These are phyloP conservation scores for Paraescarpia echinospica DNA, from an alignment of 1,140 invertebrate species.

Conservation along the genomic window DNA sequence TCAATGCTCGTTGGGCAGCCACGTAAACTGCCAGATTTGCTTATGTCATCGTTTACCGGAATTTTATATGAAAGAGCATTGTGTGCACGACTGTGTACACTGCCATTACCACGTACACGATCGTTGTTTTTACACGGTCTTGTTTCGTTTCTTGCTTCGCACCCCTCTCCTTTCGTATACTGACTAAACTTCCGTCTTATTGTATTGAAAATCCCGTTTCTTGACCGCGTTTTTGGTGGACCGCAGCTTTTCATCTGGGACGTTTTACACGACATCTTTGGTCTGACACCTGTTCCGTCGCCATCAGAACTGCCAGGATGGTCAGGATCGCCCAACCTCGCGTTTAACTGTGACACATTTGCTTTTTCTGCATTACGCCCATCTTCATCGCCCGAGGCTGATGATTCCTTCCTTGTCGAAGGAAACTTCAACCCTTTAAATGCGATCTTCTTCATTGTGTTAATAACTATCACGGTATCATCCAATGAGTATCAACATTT, in stretches of 20 bases:
- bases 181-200: not conserved
- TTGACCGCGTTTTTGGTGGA: not conserved
- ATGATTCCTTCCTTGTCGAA: conserved; percentile 9
- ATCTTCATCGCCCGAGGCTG: not conserved
- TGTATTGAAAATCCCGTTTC: conserved; percentile 12
- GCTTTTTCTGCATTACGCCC: conserved; percentile 4
- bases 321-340: not conserved
- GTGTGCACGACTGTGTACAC: not conserved
- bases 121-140: not conserved
- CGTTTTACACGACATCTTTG: not conserved
- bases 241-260: not conserved
- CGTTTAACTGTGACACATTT: not conserved
- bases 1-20: conserved; percentile 5
- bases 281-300: not conserved
- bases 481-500: conserved; percentile 1
- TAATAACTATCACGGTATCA: not conserved
- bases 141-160: not conserved
- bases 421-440: conserved; percentile 17
- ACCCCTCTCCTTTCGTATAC: not conserved
- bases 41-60: conserved; percentile 5
- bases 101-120: not conserved
- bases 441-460: conserved; percentile 18
- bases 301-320: not conserved
- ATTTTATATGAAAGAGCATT: not conserved
- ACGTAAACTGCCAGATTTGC: conserved; percentile 13